Evolutionary conservation across 1,140 invertebrate species (phyloP).

Genomic region (Thrips palmi): DNA sequence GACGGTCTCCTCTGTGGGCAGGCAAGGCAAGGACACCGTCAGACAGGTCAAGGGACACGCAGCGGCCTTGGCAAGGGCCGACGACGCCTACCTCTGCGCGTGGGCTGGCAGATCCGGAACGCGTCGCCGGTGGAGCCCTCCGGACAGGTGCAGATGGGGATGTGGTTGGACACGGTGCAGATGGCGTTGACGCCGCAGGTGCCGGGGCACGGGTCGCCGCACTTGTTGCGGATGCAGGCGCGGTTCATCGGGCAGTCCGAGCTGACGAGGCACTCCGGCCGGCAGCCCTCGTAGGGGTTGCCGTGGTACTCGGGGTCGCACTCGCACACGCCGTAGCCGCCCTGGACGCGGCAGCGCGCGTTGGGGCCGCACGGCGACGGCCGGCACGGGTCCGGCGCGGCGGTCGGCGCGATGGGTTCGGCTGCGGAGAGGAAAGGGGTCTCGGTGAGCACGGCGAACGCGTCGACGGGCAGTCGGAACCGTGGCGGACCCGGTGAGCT

Average conservation of each 20-base stretch:
- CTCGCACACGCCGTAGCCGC: slow-evolving; percentile 36
- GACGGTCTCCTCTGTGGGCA: slow-evolving; percentile 18
- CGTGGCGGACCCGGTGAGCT: too few species aligned
- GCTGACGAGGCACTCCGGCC: slow-evolving; percentile 59
- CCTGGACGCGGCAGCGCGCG: slow-evolving; percentile 37
- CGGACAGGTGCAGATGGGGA: slow-evolving; percentile 50
- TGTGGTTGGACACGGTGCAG: slow-evolving; percentile 48
- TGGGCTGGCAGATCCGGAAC: slow-evolving; percentile 25
- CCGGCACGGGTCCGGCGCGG: slow-evolving; percentile 33
- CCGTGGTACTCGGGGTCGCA: slow-evolving; percentile 56
- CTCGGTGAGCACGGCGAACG: too few species aligned
- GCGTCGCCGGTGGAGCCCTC: slow-evolving; percentile 35
- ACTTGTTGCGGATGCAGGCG: slow-evolving; percentile 61
- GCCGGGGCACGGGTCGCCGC: slow-evolving; percentile 61
- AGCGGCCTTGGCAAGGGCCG: too few species aligned
- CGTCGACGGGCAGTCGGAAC: too few species aligned
- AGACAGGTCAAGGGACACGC: too few species aligned
- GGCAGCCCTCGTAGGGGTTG: slow-evolving; percentile 56
- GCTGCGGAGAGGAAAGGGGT: slow-evolving; percentile 14
- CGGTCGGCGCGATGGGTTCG: slow-evolving; percentile 22
- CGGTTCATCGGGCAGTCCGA: slow-evolving; percentile 57
- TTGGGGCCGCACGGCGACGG: slow-evolving; percentile 49
- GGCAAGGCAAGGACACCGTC: too few species aligned
- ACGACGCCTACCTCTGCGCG: slow-evolving; percentile 13
- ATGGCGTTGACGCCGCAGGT: slow-evolving; percentile 40